These are phyloP conservation scores for Fragum sueziense DNA, from an alignment of 2,888 invertebrate genomes.

Conservation along the genomic window DNA sequence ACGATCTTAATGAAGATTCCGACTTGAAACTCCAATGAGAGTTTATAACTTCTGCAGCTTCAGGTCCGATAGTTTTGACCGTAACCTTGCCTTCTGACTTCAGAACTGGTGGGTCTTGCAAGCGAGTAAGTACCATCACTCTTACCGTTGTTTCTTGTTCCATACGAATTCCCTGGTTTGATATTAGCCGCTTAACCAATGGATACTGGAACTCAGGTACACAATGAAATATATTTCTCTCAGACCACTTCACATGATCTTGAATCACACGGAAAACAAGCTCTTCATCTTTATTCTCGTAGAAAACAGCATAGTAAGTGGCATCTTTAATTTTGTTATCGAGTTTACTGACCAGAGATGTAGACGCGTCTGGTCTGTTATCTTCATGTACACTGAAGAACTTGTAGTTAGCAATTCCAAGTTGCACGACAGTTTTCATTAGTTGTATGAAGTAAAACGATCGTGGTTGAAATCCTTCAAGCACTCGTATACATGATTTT, in stretches of 20 bases:
- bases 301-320: not conserved
- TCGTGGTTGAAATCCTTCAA: not conserved
- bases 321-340: not conserved
- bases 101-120: not conserved
- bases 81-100: not conserved
- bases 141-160: not conserved
- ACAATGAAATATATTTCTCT: not conserved
- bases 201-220: not conserved
- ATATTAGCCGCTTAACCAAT: not conserved
- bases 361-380: not conserved
- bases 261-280: not conserved
- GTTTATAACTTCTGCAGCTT: not conserved
- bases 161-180: not conserved
- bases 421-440: not conserved
- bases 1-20: not conserved
- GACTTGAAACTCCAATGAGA: not conserved
- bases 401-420: not conserved
- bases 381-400: not conserved
- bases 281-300: not conserved
- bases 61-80: not conserved
- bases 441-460: not conserved
- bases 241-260: not conserved
- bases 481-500: not conserved
- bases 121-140: not conserved
- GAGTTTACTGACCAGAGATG: not conserved